Evolutionary conservation across 2,888 invertebrate species (phyloP), one percentile per base, ranked within the genome.

Genomic region (Branchellion lobata): DNA sequence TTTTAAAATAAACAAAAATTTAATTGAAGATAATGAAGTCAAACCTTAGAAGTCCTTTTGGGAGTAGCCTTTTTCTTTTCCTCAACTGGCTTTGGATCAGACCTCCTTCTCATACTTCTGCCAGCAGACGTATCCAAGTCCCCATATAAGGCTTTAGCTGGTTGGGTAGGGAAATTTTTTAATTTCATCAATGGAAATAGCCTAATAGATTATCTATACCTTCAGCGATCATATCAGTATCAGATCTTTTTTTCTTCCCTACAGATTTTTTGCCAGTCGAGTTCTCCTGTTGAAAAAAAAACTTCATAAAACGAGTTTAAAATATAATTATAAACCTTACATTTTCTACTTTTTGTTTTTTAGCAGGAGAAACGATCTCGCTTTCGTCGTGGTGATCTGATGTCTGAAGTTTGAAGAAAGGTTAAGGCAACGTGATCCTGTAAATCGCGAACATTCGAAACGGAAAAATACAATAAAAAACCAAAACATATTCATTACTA

Each of bases 1-100:
- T 24, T 57, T 24, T 57, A 24, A 24, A 57, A 57, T 57, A 57
- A 24, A 24, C n/a, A n/a, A 57, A 57, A 57, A 3, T 14, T 57
- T 14, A 57, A 57, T 24, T 18, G 61, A 18, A 57, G 3, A 57
- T 3, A 5, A 57, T 18, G 5, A 3, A 57, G 5, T 8, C 36
- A 21, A 71, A 81, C 85, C 85, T 88, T 96, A 94, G 87, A 97
- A 94, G 88, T 96, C 94, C 81, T 82, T 81, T 85, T 84, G 84
- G 85, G 85, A 34, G 86, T 85, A 1, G 84, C 85, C 71, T 85
- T 84, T 80, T 86, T 86, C 79, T 85, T 74, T 36, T 80, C 80
- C 0, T 84, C 80, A 1, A 85, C 83, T 81, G 81, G 81, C 36
- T 65, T 65, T 27, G 80, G 69, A 27, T 79, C 80, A 21, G 80